phyloP scores from a whole-genome alignment of 64 coral and sea anemone genomes.

The Montipora cactus region DNA sequence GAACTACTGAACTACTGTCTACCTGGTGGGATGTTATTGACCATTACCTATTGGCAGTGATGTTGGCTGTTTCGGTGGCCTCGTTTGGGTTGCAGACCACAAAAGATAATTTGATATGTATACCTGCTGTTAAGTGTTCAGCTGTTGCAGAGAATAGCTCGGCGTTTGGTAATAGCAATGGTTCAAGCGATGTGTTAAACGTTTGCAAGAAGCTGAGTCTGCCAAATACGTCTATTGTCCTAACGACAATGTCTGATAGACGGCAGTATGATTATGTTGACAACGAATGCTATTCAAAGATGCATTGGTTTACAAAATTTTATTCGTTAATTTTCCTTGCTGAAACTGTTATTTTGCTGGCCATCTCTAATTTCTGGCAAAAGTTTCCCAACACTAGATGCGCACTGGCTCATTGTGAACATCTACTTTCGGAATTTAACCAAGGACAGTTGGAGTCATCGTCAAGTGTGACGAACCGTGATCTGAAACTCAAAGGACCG shows the following conservation, averaged over 20 bases:
- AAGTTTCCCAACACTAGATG: too few relatives aligned
- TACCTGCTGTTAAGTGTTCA: conserved; percentile 42
- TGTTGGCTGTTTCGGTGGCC: conserved; percentile 20
- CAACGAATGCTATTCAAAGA: conserved; percentile 9
- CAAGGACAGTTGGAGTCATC: too few relatives aligned
- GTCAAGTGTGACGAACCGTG: too few relatives aligned
- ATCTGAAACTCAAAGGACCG: too few relatives aligned
- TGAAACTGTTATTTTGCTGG: background rate
- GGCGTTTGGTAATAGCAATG: background rate
- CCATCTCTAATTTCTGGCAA: conserved; percentile 12
- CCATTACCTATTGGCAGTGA: conserved; percentile 4
- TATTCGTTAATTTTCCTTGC: conserved; percentile 40
- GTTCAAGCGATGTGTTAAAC: background rate
- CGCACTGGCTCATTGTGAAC: too few relatives aligned
- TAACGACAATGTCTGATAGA: conserved; percentile 24
- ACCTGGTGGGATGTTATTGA: conserved; percentile 52
- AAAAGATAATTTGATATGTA: conserved; percentile 37
- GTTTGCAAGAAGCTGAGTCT: background rate
- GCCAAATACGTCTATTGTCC: background rate
- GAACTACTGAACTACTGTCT: background rate
- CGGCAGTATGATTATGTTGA: conserved; percentile 33
- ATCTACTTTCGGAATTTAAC: too few relatives aligned
- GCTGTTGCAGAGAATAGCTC: background rate
- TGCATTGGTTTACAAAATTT: background rate
- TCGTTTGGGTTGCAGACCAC: conserved; percentile 13